phyloP scores from a whole-genome alignment of 2,797 vertebrate genomes.

The Prionace glauca region DNA sequence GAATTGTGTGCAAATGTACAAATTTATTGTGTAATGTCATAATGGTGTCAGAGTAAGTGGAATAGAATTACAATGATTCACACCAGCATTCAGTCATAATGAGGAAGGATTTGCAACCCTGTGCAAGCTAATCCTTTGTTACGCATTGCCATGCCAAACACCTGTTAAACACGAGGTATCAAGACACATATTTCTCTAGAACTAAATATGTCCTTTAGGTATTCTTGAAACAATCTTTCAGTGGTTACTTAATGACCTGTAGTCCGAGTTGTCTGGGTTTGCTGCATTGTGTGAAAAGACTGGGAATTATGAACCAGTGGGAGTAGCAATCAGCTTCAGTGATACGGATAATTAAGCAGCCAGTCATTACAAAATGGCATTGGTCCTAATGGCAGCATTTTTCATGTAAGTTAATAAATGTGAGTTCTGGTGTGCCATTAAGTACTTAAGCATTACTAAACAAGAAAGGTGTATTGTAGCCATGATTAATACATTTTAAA shows the following conservation, averaged over 20 bases:
- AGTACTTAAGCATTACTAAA: constrained; percentile 51
- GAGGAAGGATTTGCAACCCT: constrained; percentile 52
- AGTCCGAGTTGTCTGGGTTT: constrained; percentile 47
- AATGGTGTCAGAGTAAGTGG: constrained; percentile 65
- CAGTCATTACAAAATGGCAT: constrained; percentile 51
- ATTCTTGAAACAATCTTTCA: constrained; percentile 49
- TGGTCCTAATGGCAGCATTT: constrained; percentile 50
- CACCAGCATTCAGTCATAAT: constrained; percentile 49
- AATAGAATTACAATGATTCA: constrained; percentile 66
- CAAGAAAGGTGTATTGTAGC: constrained; percentile 41
- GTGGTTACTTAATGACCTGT: constrained; percentile 54
- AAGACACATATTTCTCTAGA: constrained; percentile 49
- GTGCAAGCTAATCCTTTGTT: constrained; percentile 50
- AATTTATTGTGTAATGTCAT: constrained; percentile 72
- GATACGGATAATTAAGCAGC: constrained; percentile 59
- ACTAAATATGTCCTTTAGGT: constrained; percentile 50
- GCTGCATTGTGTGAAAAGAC: constrained; percentile 44
- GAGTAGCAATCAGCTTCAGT: constrained; percentile 51
- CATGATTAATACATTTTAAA: constrained; percentile 3
- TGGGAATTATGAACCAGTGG: constrained; percentile 53
- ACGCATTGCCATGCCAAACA: constrained; percentile 43
- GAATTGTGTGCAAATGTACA: constrained; percentile 67
- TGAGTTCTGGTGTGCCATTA: constrained; percentile 41
- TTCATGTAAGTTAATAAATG: constrained; percentile 43
- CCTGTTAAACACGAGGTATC: constrained; percentile 48